A percentile compares a stretch with the other conserved stretches of the same genome.
These are phyloP conservation scores for silkworm (Bombyx mori) DNA, from an alignment of 1,140 invertebrate genomes.

Conservation along the genomic window DNA sequence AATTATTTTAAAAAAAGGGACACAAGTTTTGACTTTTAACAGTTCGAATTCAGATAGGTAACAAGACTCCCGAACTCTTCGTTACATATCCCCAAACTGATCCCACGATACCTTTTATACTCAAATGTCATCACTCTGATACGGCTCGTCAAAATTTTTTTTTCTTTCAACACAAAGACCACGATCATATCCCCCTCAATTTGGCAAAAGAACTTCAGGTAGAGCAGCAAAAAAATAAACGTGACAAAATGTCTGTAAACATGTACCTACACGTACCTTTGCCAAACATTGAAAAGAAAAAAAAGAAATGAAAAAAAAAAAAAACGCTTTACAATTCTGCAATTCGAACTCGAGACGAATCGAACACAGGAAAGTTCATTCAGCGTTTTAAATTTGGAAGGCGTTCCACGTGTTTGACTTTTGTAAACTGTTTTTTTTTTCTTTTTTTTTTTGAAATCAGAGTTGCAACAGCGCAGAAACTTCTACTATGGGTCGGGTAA, in stretches of 20 bases:
- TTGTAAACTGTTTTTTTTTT: constrained; percentile 18
- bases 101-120: constrained; percentile 18
- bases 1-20: no score
- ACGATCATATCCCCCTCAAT: constrained; percentile 47
- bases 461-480: constrained; percentile 56
- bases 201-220: constrained; percentile 53
- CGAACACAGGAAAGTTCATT: constrained; percentile 22
- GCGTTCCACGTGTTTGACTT: constrained; percentile 53
- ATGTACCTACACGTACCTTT: constrained; percentile 50
- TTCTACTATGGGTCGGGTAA: constrained; percentile 32
- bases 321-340: constrained; percentile 35
- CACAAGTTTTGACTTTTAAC: no score
- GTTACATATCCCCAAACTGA: constrained; percentile 10
- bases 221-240: constrained; percentile 55
- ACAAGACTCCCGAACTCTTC: constrained; percentile 4
- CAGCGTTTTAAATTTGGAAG: constrained; percentile 40
- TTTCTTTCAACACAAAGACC: constrained; percentile 25
- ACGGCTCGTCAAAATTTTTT: constrained; percentile 38
- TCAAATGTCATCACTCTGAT: constrained; percentile 50
- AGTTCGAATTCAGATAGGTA: no score
- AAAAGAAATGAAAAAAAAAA: constrained; percentile 26
- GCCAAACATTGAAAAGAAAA: constrained; percentile 19
- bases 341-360: constrained; percentile 49
- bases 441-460: constrained; percentile 4
- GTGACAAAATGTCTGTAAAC: constrained; percentile 69